phyloP scores from a whole-genome alignment of 2,888 invertebrate species.

The Petrophora chlorosata region DNA sequence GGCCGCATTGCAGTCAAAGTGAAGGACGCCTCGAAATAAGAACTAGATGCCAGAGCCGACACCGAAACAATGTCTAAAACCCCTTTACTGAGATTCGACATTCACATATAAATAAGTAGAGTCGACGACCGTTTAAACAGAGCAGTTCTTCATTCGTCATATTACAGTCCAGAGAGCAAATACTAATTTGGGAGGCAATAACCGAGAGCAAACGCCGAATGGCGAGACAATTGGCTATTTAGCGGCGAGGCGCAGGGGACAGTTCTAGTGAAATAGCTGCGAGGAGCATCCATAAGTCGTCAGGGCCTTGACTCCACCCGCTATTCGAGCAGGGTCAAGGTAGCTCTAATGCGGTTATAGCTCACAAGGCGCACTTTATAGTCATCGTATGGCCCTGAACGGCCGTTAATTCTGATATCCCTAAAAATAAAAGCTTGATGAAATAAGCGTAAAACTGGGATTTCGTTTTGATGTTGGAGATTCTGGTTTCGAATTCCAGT shows the following conservation, averaged over 20 bases:
- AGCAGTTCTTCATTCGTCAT: constrained; percentile 37
- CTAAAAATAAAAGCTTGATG: constrained; percentile 52
- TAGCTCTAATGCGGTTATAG: constrained; percentile 62
- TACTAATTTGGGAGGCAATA: constrained; percentile 48
- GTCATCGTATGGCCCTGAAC: constrained; percentile 53
- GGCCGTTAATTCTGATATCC: constrained; percentile 47
- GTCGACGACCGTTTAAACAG: constrained; percentile 41
- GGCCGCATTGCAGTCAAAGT: constrained; percentile 78
- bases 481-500: not conserved
- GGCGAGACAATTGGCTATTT: constrained; percentile 57
- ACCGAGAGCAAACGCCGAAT: constrained; percentile 39
- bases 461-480: constrained; percentile 39
- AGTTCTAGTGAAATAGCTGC: constrained; percentile 49
- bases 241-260: constrained; percentile 42
- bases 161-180: constrained; percentile 39
- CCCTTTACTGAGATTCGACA: constrained; percentile 37
- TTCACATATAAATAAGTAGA: constrained; percentile 34
- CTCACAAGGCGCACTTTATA: constrained; percentile 63
- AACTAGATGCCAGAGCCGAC: constrained; percentile 45
- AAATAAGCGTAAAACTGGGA: constrained; percentile 45
- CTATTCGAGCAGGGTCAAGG: constrained; percentile 65
- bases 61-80: constrained; percentile 38
- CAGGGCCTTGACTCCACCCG: constrained; percentile 61
- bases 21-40: constrained; percentile 63
- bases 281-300: constrained; percentile 54